Evolutionary conservation across 2,113 vertebrate genomes (phyloP), one percentile per base, ranked within the genome.

Genomic region (Cyanoderma ruficeps): DNA sequence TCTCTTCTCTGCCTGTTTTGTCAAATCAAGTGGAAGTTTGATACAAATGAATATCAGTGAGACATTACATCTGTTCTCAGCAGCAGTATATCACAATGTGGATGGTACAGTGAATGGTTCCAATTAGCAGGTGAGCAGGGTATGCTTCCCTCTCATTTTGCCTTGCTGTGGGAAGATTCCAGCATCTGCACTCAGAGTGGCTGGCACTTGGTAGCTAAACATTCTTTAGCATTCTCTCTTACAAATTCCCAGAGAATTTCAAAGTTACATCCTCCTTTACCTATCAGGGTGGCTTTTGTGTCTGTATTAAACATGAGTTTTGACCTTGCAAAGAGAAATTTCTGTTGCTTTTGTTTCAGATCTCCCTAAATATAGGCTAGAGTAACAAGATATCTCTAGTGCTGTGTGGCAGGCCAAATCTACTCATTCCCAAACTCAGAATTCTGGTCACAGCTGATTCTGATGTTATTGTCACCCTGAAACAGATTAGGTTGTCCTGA

Each of bases 171-270:
- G 42, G 74, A 70, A 65, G 56, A 61, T 67, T 52, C 37, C 44
- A 31, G 22, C 31, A 30, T 55, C 42, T 0, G 0, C 22, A n/a
- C 31, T 84, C 37, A 41, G 0, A 10, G 11, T 33, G 24, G 24
- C 47, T 75, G 52, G 10, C 33, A 59, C 2, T 23, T 83, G 30
- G 21, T 52, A 83, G 17, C 15, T 41, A 20, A 94, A 20, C 3
- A 28, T 74, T 82, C 44, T 30, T 35, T 65, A 56, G 25, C 20
- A 25, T 67, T 88, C 10, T 79, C 4, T 69, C 27, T 44, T 59
- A 28, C 3, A 87, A 65, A 67, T 61, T 76, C 72, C 28, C 8
- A 3, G 14, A 80, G 7, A 60, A 72, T 77, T 57, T 67, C n/a
- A 6, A 55, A 44, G 30, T 68, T 68, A 21, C 11, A 37, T 52